Conservation (phyloP, 2,888 invertebrate genomes). For the Sthenelais limicola region DNA sequence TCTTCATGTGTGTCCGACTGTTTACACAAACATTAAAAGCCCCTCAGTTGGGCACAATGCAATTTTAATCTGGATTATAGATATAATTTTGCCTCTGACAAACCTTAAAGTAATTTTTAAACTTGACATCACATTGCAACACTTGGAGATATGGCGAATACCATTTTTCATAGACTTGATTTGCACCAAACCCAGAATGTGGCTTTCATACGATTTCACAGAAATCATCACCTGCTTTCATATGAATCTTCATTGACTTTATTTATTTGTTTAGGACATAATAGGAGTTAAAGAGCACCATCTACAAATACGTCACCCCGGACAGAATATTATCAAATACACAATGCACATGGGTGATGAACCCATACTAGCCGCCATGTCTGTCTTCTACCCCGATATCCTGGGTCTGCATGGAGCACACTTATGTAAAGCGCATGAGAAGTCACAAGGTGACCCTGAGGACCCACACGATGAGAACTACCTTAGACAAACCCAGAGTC, state of each 20-base stretch:
- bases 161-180: too few relatives aligned
- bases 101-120: too few relatives aligned
- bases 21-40: too few relatives aligned
- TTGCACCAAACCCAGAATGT: conserved; percentile 2
- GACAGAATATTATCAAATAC: conserved; percentile 64
- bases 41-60: too few relatives aligned
- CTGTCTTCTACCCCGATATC: conserved; percentile 88
- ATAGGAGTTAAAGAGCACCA: conserved; percentile 82
- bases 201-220: too few relatives aligned
- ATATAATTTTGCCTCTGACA: too few relatives aligned
- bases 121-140: too few relatives aligned
- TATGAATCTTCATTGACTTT: neutral
- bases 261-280: conserved; percentile 76
- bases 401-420: conserved; percentile 78
- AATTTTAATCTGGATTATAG: too few relatives aligned
- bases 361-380: conserved; percentile 90
- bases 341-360: conserved; percentile 87
- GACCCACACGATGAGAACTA: conserved; percentile 96
- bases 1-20: too few relatives aligned
- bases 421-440: conserved; percentile 75
- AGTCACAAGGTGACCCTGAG: conserved; percentile 85
- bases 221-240: neutral
- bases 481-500: conserved; percentile 82
- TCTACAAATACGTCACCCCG: conserved; percentile 69
- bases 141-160: too few relatives aligned